phyloP scores from a whole-genome alignment of 1,140 invertebrate genomes.

The Planococcus citri region DNA sequence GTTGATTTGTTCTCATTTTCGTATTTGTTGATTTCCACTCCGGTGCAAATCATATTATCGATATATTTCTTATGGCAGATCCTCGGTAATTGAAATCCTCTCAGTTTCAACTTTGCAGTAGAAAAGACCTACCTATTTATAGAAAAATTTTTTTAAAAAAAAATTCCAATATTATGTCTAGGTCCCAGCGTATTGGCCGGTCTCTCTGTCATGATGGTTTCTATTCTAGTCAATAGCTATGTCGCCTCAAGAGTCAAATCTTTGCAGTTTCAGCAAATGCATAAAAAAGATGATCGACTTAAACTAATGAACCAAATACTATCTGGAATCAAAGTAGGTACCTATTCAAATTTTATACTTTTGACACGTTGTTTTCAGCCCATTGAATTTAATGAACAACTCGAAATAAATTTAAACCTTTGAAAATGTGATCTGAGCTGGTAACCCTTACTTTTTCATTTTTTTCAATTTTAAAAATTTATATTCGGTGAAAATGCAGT shows the following conservation, averaged over 20 bases:
- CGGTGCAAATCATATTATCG: conserved; percentile 75
- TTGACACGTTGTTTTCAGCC: too few species aligned
- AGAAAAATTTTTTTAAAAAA: not conserved
- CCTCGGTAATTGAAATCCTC: conserved; percentile 40
- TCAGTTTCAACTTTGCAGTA: too few species aligned
- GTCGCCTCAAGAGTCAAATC: conserved; percentile 73
- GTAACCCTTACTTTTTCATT: too few species aligned
- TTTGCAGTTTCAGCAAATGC: conserved; percentile 79
- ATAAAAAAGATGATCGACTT: conserved; percentile 79
- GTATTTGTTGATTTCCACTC: conserved; percentile 94
- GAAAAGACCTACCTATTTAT: not conserved
- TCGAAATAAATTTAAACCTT: too few species aligned
- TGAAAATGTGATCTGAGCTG: too few species aligned
- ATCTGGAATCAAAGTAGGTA: conserved; percentile 86
- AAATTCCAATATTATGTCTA: too few species aligned
- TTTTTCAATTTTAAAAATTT: too few species aligned
- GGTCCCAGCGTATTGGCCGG: conserved; percentile 79
- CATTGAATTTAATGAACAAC: too few species aligned
- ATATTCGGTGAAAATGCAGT: too few species aligned
- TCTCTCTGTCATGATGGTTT: conserved; percentile 78
- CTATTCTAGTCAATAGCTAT: conserved; percentile 79
- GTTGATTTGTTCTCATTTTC: conserved; percentile 80
- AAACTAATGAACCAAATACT: conserved; percentile 93
- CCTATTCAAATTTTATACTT: too few species aligned
- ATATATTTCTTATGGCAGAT: conserved; percentile 82